phyloP scores from a whole-genome alignment of 2,888 invertebrate genomes.

The Sarcophaga caerulescens region DNA sequence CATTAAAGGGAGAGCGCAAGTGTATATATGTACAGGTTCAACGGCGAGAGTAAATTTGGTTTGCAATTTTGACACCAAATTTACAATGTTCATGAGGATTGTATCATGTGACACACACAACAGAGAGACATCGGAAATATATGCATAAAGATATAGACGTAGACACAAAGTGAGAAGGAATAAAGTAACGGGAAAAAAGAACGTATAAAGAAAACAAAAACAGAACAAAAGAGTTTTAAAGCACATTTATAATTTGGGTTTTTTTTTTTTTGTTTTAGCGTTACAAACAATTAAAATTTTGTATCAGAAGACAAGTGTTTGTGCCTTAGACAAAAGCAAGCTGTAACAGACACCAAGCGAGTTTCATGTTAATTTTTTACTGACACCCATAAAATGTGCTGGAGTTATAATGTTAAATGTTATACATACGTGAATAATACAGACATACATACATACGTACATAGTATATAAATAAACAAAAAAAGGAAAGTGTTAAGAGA shows the following conservation, averaged over 20 bases:
- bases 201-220: slow-evolving; percentile 45
- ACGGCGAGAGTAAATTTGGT: neutral
- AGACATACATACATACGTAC: too few relatives aligned
- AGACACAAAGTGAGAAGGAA: neutral
- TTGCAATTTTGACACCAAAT: neutral
- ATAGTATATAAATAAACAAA: too few relatives aligned
- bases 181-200: neutral
- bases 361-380: slow-evolving; percentile 5
- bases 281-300: slow-evolving; percentile 33
- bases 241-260: slow-evolving; percentile 1
- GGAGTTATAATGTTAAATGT: neutral
- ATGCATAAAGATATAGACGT: neutral
- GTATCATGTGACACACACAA: slow-evolving; percentile 3
- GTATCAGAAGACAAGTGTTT: too few relatives aligned
- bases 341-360: slow-evolving; percentile 11
- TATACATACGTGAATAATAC: too few relatives aligned
- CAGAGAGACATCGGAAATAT: neutral
- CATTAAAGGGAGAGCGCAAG: neutral
- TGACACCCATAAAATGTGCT: slow-evolving; percentile 44
- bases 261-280: neutral
- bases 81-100: neutral
- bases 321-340: slow-evolving; percentile 3
- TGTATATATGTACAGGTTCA: neutral
- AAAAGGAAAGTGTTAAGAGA: too few relatives aligned
- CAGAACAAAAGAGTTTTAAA: slow-evolving; percentile 47